Conservation (phyloP, 2,888 invertebrate genomes). For the Apeira syringaria region DNA sequence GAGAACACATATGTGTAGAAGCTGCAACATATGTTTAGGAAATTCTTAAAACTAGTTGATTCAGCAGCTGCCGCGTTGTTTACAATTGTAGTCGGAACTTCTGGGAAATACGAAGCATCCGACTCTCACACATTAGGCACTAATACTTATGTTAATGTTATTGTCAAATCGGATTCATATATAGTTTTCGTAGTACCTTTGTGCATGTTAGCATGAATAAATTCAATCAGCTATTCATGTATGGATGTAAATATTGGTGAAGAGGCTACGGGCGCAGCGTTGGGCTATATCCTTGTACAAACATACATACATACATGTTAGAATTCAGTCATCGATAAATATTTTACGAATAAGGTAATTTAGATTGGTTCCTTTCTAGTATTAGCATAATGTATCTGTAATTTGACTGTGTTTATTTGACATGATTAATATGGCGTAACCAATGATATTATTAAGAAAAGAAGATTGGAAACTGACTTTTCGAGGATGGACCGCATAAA, state of each 20-base stretch:
- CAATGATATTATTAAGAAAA: no score
- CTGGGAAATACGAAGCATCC: conserved; percentile 44
- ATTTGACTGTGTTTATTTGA: no score
- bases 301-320: no score
- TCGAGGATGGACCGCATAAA: no score
- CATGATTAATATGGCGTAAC: no score
- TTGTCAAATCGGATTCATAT: conserved; percentile 45
- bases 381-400: no score
- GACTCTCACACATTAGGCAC: conserved; percentile 43
- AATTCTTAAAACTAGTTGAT: conserved; percentile 37
- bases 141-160: conserved; percentile 46
- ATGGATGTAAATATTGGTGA: conserved; percentile 35
- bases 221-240: conserved; percentile 33
- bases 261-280: conserved; percentile 22
- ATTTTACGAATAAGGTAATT: no score
- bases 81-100: conserved; percentile 23
- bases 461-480: no score
- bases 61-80: conserved; percentile 48
- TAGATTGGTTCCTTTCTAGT: no score
- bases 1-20: conserved; percentile 27
- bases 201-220: conserved; percentile 34
- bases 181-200: conserved; percentile 34
- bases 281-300: no score
- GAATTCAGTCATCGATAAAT: no score
- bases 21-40: conserved; percentile 34